Percentiles rank a stretch among this genome's conserved stretches.
Evolutionary conservation across 2,113 vertebrate species (phyloP).

Genomic region (Megaceryle maxima): DNA sequence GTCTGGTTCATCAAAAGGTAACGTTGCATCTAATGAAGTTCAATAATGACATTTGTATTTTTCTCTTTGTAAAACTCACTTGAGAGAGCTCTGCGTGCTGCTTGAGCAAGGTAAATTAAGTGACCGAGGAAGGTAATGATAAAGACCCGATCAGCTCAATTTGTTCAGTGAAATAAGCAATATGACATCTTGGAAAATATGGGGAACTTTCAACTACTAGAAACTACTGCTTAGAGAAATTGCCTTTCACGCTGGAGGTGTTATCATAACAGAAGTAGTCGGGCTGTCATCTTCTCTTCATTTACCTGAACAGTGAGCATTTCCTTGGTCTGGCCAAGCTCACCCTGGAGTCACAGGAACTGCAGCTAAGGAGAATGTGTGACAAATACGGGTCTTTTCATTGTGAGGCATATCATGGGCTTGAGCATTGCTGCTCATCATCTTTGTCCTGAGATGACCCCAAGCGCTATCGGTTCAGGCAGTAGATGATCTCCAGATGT

Average conservation of each 20-base stretch:
- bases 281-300: background rate
- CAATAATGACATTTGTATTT: background rate
- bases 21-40: background rate
- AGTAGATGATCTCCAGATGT: background rate
- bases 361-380: background rate
- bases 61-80: background rate
- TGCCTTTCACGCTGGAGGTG: background rate
- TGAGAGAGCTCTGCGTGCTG: background rate
- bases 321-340: background rate
- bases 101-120: background rate
- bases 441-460: background rate
- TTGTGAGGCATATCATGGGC: background rate
- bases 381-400: background rate
- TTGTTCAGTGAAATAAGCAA: background rate
- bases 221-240: background rate
- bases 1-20: conserved; percentile 12
- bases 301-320: background rate
- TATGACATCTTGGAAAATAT: background rate
- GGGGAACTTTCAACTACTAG: background rate
- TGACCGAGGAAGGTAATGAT: background rate
- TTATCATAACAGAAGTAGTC: background rate
- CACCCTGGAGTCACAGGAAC: background rate
- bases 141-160: background rate
- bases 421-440: background rate
- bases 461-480: background rate